Base-by-base conservation (phyloP, 2,888 invertebrate species). In the Psococerastis gibbosa region DNA sequence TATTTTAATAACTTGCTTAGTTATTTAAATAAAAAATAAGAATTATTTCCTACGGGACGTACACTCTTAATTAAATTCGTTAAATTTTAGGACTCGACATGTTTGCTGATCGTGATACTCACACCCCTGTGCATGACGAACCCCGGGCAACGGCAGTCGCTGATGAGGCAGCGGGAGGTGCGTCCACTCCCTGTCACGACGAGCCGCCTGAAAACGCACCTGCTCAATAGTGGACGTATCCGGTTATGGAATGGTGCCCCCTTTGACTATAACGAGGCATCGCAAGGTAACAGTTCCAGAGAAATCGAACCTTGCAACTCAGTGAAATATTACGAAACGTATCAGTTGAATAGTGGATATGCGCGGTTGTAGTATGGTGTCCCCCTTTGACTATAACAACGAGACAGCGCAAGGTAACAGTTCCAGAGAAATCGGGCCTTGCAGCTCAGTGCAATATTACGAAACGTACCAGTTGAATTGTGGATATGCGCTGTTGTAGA, bases 181-280 rank as follows among this genome's bases (percentile, higher is more conserved):
- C 13, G 31, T n/a, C 20, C 2, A 32, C 42, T 2, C 38, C 38
- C 8, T 38, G 38, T 11, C 38, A 38, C 38, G 38, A 38, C 18
- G 38, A 38, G 22, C 38, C 38, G 3, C 13, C 17, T 13, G 38
- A 20, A 17, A 17, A 15, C 5, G 33, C 15, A 16, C n/a, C n/a
- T n/a, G n/a, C n/a, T n/a, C n/a, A n/a, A n/a, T n/a, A n/a, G n/a
- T n/a, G n/a, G n/a, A n/a, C n/a, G n/a, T n/a, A n/a, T n/a, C n/a
- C n/a, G n/a, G n/a, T n/a, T n/a, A n/a, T n/a, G n/a, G n/a, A n/a
- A n/a, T n/a, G n/a, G n/a, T n/a, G n/a, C n/a, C n/a, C n/a, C n/a
- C n/a, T n/a, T n/a, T n/a, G n/a, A n/a, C n/a, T n/a, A n/a, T n/a
- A n/a, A n/a, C 33, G 33, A 33, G 17, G 33, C 33, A 17, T 33